Base-by-base conservation (phyloP, 2,888 invertebrate species). In the Masnerella sp. region DNA sequence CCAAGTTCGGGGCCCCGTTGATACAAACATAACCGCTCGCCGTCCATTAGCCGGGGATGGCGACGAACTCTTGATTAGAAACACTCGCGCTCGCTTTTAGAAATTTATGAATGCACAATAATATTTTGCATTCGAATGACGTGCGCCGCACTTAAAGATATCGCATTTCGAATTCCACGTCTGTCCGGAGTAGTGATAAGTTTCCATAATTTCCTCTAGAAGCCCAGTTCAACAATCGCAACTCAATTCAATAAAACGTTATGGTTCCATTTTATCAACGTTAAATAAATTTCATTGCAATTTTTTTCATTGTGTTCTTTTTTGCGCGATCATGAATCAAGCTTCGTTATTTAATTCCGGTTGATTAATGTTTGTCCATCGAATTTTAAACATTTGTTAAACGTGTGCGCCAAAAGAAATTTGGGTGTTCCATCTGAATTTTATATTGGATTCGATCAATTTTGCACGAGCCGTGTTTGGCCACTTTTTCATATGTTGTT, bases 11-110 rank as follows among this genome's bases (percentile, higher is more conserved):
- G 71, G 74, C 1, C 56, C 76, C 76, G 78, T 79, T 81, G 81
- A 82, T 82, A 81, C 83, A 84, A 84, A 85, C 83, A 83, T 85
- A 85, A 85, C 85, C 84, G 85, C 81, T 81, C 81, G 38, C 59
- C 64, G 59, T 43, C 59, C 59, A 58, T 68, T 71, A 72, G 71
- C 61, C 65, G 62, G 64, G 65, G 72, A 61, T 49, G 69, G 64
- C 56, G 59, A 75, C 51, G 43, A 70, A 12, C 36, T 42, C 51
- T 56, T 70, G 74, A 74, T 74, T 70, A 67, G 67, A 74, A 70
- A 71, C 40, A 71, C 36, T 65, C 47, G 34, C 42, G 65, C 18
- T 22, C 14, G 36, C 56, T 71, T 42, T 47, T 54, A 52, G 47
- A 51, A 34, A 38, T 62, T 61, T 73, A 56, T 62, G 61, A 56